Conservation (phyloP, 2,888 invertebrate genomes). For the Drosophila birchii region DNA sequence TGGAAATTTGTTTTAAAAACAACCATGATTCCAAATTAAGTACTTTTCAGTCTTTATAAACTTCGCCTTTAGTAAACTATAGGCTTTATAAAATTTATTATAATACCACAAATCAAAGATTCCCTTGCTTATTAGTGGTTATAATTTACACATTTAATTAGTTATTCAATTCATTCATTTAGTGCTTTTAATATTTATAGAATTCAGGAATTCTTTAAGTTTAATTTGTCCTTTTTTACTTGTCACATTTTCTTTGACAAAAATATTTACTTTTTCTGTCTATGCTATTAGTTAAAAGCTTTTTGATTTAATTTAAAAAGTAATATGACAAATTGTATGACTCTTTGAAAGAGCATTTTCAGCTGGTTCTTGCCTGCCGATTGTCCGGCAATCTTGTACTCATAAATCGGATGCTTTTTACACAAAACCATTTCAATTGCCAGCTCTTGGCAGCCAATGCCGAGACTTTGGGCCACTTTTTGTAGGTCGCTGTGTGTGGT, state of each 20-base stretch:
- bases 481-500: slow-evolving; percentile 57
- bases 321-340: neutral
- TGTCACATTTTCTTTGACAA: neutral
- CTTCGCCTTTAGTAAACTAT: neutral
- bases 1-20: neutral
- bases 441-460: slow-evolving; percentile 40
- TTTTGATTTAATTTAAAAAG: neutral
- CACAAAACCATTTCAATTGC: slow-evolving; percentile 49
- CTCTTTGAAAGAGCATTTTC: slow-evolving; percentile 34
- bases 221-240: neutral
- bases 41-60: neutral
- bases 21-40: neutral
- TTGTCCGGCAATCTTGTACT: slow-evolving; percentile 8
- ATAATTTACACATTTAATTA: neutral
- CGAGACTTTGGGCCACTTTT: slow-evolving; percentile 53
- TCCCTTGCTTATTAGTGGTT: neutral
- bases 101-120: neutral
- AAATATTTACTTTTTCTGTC: neutral
- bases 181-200: neutral
- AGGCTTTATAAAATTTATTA: neutral
- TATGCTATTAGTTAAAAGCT: neutral
- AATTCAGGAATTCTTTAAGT: no score
- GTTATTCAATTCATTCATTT: no score
- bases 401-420: slow-evolving; percentile 63
- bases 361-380: neutral